Evolutionary conservation across 2,797 vertebrate genomes (phyloP).

Genomic region (Discoglossus pictus): DNA sequence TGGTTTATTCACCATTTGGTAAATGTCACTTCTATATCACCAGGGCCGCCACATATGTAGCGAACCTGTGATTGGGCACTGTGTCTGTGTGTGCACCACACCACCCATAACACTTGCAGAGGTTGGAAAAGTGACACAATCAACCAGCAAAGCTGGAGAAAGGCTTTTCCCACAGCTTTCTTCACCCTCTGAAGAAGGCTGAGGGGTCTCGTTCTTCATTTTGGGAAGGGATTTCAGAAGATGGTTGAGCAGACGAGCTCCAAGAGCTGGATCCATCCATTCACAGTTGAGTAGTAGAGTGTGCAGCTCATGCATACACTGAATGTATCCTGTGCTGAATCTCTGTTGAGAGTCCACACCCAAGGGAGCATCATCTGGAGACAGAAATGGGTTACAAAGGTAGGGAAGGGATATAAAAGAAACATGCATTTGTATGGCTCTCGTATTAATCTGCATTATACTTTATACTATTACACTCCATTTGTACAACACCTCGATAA

Average conservation of each 20-base stretch:
- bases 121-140: background rate
- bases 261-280: conserved; percentile 89
- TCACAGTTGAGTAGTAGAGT: conserved; percentile 86
- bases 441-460: too few relatives aligned
- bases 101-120: background rate
- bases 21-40: conserved; percentile 64
- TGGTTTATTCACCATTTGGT: conserved; percentile 3
- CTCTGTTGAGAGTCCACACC: conserved; percentile 82
- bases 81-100: background rate
- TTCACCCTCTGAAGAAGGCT: background rate
- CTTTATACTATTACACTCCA: too few relatives aligned
- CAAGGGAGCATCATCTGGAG: conserved; percentile 66
- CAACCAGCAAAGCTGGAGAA: conserved; percentile 8
- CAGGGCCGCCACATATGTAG: conserved; percentile 91
- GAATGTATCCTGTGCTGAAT: conserved; percentile 88
- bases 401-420: background rate
- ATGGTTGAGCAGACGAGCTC: conserved; percentile 82
- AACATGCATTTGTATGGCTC: too few relatives aligned
- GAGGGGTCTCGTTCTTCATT: conserved; percentile 52
- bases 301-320: conserved; percentile 90
- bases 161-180: background rate
- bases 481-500: too few relatives aligned
- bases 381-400: background rate
- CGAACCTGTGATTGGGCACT: conserved; percentile 58
- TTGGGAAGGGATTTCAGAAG: conserved; percentile 82